Evolutionary conservation across 1,140 invertebrate genomes (phyloP).

Genomic region (Bombus cullumanus): DNA sequence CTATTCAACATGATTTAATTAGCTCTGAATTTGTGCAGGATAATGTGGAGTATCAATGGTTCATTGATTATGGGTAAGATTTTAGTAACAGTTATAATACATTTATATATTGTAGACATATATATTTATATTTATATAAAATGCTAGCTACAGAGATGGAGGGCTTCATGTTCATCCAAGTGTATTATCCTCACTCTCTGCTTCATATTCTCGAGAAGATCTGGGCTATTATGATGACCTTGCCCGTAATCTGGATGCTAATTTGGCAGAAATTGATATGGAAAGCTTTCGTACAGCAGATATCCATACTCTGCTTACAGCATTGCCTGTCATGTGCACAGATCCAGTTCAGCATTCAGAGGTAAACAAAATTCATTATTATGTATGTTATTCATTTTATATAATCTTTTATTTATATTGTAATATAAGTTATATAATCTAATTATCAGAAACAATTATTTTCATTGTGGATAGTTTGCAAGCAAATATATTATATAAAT

Average conservation of each 20-base stretch:
- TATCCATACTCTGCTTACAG: constrained; percentile 92
- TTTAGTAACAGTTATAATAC: background rate
- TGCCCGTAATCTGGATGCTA: constrained; percentile 94
- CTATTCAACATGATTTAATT: constrained; percentile 78
- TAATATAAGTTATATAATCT: constrained; percentile 6
- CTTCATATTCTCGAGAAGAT: constrained; percentile 89
- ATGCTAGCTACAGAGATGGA: constrained; percentile 88
- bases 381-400: constrained; percentile 2
- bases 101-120: background rate
- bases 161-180: constrained; percentile 89
- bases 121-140: constrained; percentile 1
- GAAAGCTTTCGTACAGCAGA: constrained; percentile 96
- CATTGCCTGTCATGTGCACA: constrained; percentile 88
- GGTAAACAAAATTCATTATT: constrained; percentile 61
- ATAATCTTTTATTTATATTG: constrained; percentile 19
- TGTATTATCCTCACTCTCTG: constrained; percentile 90
- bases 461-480: constrained; percentile 5
- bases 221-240: constrained; percentile 92
- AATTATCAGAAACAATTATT: constrained; percentile 6
- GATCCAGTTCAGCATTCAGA: constrained; percentile 83
- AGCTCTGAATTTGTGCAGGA: constrained; percentile 91
- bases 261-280: constrained; percentile 97
- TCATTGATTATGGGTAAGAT: constrained; percentile 91
- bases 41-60: constrained; percentile 95
- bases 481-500: constrained; percentile 31